Evolutionary conservation across 2,113 vertebrate species (phyloP).

Genomic region (Forbesichthys papilliferus): DNA sequence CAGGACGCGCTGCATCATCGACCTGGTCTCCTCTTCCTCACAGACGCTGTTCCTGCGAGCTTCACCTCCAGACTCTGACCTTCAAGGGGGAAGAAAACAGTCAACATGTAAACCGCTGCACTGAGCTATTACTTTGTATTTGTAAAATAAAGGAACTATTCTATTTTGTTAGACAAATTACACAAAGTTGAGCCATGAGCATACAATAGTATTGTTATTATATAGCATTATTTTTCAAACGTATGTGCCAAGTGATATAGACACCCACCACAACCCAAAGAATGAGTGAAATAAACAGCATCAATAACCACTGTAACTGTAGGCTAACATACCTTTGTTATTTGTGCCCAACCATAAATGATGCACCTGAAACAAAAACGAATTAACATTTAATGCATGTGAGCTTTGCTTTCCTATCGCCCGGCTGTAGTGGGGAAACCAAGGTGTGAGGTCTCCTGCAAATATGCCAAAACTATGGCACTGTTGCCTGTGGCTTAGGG

Average conservation of each 20-base stretch:
- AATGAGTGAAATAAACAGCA: not conserved
- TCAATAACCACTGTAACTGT: not conserved
- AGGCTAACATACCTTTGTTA: conserved; percentile 17
- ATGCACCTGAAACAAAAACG: conserved; percentile 6
- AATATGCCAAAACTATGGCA: conserved; percentile 4
- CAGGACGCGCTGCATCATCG: conserved; percentile 77
- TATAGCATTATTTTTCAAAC: not conserved
- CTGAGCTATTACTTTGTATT: not conserved
- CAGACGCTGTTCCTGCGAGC: conserved; percentile 28
- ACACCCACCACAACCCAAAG: not conserved
- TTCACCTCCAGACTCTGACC: conserved; percentile 32
- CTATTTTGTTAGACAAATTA: not conserved
- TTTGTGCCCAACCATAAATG: not conserved
- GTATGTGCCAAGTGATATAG: no score
- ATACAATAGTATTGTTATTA: not conserved
- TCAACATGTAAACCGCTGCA: not conserved
- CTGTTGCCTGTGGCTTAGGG: not conserved
- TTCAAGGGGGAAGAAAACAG: not conserved
- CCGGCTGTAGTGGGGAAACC: not conserved
- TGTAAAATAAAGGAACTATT: not conserved
- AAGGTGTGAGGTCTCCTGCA: not conserved
- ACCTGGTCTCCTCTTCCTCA: conserved; percentile 18
- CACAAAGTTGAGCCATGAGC: no score
- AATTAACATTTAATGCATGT: not conserved
- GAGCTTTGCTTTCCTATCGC: not conserved